Evolutionary conservation across 2,888 invertebrate species (phyloP).

Genomic region (Limnephilus auricula): DNA sequence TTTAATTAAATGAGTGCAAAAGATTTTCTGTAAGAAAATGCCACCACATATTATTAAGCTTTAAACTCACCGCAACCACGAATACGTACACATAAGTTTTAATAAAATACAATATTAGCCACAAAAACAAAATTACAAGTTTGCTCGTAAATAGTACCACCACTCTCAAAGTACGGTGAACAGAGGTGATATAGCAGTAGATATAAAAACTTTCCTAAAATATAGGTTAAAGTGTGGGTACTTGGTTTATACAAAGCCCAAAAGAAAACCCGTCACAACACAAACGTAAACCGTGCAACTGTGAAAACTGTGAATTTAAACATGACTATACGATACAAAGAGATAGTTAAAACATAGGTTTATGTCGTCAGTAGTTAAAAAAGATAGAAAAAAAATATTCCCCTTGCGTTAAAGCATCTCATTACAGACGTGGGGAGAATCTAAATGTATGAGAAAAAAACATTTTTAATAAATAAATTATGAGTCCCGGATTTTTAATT

Average conservation of each 20-base stretch:
- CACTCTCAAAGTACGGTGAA: background rate
- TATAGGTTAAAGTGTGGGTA: background rate
- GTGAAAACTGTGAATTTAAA: conserved; percentile 28
- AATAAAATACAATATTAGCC: background rate
- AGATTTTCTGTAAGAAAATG: background rate
- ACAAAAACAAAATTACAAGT: background rate
- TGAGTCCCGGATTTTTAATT: too few relatives aligned
- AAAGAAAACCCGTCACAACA: background rate
- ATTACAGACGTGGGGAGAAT: background rate
- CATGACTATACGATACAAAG: background rate
- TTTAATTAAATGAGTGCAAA: background rate
- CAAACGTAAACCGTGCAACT: background rate
- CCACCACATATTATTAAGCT: background rate
- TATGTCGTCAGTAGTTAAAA: too few relatives aligned
- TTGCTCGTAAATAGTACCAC: background rate
- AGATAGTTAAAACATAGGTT: background rate
- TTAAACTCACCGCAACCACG: background rate
- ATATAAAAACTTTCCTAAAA: conserved; percentile 11
- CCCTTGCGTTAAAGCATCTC: background rate
- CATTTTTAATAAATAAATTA: too few relatives aligned
- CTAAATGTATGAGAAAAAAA: too few relatives aligned
- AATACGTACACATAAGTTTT: background rate
- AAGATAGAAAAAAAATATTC: too few relatives aligned
- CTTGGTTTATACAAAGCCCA: background rate
- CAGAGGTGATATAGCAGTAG: background rate